These are phyloP conservation scores for Lacerta bilineata DNA, from an alignment of 2,797 vertebrate genomes.

Conservation along the genomic window DNA sequence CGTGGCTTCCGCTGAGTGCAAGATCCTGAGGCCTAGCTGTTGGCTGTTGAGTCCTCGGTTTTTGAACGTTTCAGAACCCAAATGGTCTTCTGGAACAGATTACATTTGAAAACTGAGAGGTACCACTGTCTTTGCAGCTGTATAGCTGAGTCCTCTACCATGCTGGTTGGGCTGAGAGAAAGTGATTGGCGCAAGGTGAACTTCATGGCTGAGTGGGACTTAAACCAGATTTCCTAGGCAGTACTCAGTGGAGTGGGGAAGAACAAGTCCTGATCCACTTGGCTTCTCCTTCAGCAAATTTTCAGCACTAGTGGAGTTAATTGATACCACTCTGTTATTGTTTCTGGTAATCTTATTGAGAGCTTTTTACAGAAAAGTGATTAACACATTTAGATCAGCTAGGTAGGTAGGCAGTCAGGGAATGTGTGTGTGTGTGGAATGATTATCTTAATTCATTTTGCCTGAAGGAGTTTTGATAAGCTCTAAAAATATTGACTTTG, in stretches of 20 bases:
- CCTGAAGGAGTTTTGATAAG: constrained; percentile 8
- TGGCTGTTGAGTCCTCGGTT: too few relatives aligned
- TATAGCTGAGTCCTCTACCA: too few relatives aligned
- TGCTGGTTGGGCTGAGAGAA: neutral
- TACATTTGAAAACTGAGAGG: too few relatives aligned
- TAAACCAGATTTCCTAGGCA: neutral
- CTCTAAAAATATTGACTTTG: constrained; percentile 35
- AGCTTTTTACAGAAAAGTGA: neutral
- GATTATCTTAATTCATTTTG: neutral
- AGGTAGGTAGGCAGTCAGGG: neutral
- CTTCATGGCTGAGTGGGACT: neutral
- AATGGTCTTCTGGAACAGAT: too few relatives aligned
- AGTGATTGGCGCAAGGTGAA: neutral
- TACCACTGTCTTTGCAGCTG: too few relatives aligned
- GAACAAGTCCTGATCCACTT: neutral
- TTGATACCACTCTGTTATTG: neutral
- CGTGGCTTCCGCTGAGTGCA: too few relatives aligned
- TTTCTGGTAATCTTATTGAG: neutral
- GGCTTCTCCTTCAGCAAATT: neutral
- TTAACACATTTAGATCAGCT: neutral
- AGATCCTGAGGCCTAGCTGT: too few relatives aligned
- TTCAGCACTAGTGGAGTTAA: neutral
- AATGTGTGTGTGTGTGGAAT: too few relatives aligned
- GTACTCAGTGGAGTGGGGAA: neutral
- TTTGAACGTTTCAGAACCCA: too few relatives aligned